Percentiles rank a stretch among this genome's conserved stretches.
Evolutionary conservation across 2,888 invertebrate genomes (phyloP).

Genomic region (Epinotia ramella): DNA sequence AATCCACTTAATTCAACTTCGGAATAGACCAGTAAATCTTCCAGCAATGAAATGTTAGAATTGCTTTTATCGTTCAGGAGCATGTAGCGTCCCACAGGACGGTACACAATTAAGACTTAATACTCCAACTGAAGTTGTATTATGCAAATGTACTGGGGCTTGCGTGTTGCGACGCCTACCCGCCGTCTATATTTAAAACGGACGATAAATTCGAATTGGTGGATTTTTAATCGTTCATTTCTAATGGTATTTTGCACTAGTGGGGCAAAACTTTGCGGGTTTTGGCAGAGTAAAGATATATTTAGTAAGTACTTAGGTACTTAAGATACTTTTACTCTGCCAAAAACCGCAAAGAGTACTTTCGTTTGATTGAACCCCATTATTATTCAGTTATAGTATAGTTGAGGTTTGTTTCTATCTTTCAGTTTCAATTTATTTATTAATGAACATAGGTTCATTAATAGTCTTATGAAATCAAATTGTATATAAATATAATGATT

Average conservation of each 20-base stretch:
- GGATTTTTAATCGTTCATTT: conserved; percentile 49
- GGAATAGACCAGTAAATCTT: conserved; percentile 42
- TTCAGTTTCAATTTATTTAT: no score
- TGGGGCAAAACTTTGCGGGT: not conserved
- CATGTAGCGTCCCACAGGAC: conserved; percentile 75
- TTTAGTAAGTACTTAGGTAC: no score
- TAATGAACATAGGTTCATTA: no score
- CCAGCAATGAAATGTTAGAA: conserved; percentile 70
- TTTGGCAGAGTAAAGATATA: no score
- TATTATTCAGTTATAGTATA: no score
- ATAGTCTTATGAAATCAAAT: no score
- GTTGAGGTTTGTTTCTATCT: no score
- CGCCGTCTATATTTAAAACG: conserved; percentile 68
- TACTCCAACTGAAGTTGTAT: conserved; percentile 81
- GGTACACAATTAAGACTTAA: conserved; percentile 83
- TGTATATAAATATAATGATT: no score
- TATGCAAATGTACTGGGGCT: conserved; percentile 79
- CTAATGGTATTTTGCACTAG: conserved; percentile 14
- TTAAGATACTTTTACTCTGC: no score
- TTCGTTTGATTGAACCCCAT: no score
- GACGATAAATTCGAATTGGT: conserved; percentile 58
- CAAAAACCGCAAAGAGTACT: no score
- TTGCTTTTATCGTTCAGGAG: conserved; percentile 72
- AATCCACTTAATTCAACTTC: conserved; percentile 22
- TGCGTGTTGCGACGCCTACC: conserved; percentile 81